These are phyloP conservation scores for Kryptopterus vitreolus DNA, from an alignment of 2,797 vertebrate genomes.

Conservation along the genomic window DNA sequence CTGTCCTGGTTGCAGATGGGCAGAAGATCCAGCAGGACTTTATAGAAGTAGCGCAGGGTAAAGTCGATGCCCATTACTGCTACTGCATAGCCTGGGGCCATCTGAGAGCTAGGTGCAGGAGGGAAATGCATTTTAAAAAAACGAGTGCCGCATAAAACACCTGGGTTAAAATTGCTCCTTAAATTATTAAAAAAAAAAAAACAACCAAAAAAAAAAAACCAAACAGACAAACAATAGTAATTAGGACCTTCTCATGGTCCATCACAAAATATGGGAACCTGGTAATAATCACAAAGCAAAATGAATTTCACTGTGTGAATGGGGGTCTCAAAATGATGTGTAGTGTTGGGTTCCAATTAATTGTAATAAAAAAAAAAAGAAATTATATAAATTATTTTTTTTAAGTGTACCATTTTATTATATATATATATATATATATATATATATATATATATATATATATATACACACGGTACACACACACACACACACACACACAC, in stretches of 20 bases:
- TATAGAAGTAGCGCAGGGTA: conserved; percentile 96
- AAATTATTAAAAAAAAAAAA: background rate
- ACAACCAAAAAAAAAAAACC: background rate
- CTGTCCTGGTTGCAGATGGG: conserved; percentile 98
- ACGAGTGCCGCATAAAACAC: background rate
- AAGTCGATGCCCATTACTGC: conserved; percentile 99
- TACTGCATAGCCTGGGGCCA: conserved; percentile 88
- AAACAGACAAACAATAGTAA: background rate
- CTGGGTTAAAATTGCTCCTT: background rate
- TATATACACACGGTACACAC: too few relatives aligned
- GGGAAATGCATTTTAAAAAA: conserved; percentile 3
- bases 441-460: too few relatives aligned
- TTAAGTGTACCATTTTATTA: too few relatives aligned
- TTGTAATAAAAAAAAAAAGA: background rate
- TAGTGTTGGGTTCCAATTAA: background rate
- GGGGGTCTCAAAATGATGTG: background rate
- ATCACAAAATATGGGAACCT: background rate
- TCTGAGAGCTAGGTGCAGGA: conserved; percentile 76
- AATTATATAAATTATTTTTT: too few relatives aligned
- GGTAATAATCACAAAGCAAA: background rate
- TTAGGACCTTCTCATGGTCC: background rate
- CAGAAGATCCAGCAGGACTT: conserved; percentile 92
- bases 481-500: too few relatives aligned
- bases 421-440: too few relatives aligned
- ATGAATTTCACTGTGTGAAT: background rate